Conservation (phyloP, 1,140 invertebrate species). For the Lordiphosa clarofinis region DNA sequence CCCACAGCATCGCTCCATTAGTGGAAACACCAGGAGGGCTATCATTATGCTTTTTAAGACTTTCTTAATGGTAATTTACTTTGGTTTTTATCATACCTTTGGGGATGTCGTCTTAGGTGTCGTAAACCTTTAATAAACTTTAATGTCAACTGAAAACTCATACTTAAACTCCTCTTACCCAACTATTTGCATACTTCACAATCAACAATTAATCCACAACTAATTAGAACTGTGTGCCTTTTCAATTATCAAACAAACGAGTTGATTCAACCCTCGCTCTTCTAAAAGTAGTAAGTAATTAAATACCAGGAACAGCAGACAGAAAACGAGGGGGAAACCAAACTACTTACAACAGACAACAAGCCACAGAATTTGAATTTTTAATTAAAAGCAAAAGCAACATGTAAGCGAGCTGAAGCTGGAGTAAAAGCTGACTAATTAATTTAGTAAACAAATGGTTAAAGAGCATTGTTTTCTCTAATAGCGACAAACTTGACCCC, state of each 20-base stretch:
- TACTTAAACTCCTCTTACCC: too few species aligned
- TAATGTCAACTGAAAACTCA: too few species aligned
- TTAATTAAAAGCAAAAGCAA: slow-evolving; percentile 45
- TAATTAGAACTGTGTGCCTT: slow-evolving; percentile 48
- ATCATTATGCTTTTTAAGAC: too few species aligned
- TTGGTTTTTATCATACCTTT: too few species aligned
- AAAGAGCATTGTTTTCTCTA: slow-evolving; percentile 13
- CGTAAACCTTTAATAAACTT: too few species aligned
- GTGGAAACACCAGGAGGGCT: too few species aligned
- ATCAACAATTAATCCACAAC: slow-evolving; percentile 45
- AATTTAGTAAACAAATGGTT: slow-evolving; percentile 40
- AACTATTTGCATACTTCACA: slow-evolving; percentile 1
- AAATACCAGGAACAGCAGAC: background rate
- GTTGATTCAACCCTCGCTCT: slow-evolving; percentile 1
- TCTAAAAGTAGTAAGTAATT: slow-evolving; percentile 2
- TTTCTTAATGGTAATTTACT: too few species aligned
- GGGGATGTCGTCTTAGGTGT: too few species aligned
- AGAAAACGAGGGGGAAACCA: background rate
- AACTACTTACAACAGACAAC: slow-evolving; percentile 14
- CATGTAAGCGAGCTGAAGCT: slow-evolving; percentile 6
- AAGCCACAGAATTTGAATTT: slow-evolving; percentile 42
- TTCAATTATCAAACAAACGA: slow-evolving; percentile 43
- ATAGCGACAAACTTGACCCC: slow-evolving; percentile 15
- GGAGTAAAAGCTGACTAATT: slow-evolving; percentile 30
- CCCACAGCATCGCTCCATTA: too few species aligned